phyloP scores from a whole-genome alignment of 2,888 invertebrate species.

The Epinotia bilunana region DNA sequence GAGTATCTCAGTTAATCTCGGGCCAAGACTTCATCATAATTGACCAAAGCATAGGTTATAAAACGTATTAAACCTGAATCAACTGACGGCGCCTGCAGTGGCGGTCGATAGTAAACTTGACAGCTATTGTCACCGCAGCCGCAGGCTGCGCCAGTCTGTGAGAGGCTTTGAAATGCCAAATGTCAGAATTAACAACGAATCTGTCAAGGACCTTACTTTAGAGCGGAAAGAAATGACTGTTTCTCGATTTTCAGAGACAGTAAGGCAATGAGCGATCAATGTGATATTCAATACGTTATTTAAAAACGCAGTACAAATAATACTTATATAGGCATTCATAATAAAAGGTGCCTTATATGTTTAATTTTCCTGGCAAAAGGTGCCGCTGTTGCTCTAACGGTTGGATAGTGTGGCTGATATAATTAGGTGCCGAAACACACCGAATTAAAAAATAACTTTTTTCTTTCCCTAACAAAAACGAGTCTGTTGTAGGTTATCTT shows the following conservation, averaged over 20 bases:
- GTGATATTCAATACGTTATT: slow-evolving; percentile 14
- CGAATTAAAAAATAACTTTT: neutral
- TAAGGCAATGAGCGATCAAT: slow-evolving; percentile 12
- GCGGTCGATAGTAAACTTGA: too few relatives aligned
- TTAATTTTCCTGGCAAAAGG: slow-evolving; percentile 10
- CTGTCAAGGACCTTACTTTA: neutral
- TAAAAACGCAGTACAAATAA: slow-evolving; percentile 28
- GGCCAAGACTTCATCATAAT: too few relatives aligned
- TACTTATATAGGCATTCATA: slow-evolving; percentile 13
- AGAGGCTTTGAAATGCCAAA: neutral
- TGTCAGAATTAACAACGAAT: neutral
- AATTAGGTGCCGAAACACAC: neutral
- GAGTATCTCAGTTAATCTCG: too few relatives aligned
- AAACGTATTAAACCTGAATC: too few relatives aligned
- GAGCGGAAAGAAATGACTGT: neutral
- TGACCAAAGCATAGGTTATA: too few relatives aligned
- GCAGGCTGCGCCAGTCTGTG: too few relatives aligned
- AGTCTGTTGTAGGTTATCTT: slow-evolving; percentile 4
- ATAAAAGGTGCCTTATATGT: slow-evolving; percentile 24
- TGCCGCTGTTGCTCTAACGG: neutral
- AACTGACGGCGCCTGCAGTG: too few relatives aligned
- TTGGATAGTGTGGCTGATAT: slow-evolving; percentile 18
- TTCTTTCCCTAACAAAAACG: neutral
- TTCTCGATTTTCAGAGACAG: slow-evolving; percentile 1
- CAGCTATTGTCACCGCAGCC: too few relatives aligned